These are phyloP conservation scores for Dendrolimus kikuchii DNA, from an alignment of 1,140 invertebrate genomes.

Conservation along the genomic window DNA sequence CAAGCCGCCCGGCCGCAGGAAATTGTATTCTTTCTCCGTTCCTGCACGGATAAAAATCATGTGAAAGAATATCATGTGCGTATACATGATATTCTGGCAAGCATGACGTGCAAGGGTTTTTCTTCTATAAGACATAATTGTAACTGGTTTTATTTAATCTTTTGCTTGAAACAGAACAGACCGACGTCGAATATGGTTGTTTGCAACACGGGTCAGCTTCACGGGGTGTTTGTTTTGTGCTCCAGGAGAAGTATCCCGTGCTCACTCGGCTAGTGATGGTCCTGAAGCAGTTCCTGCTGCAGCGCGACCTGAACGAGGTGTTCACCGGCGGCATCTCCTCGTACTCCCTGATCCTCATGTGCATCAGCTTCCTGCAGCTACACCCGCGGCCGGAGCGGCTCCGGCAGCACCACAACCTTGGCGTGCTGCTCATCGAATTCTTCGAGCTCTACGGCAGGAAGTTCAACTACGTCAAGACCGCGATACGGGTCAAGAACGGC, in stretches of 20 bases:
- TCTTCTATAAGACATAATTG: too few relatives aligned
- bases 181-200: too few relatives aligned
- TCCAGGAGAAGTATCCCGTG: conserved; percentile 81
- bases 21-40: too few relatives aligned
- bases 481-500: conserved; percentile 93
- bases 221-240: background rate
- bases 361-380: conserved; percentile 96
- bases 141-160: too few relatives aligned
- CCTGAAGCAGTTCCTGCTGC: conserved; percentile 97
- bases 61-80: too few relatives aligned
- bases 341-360: conserved; percentile 98
- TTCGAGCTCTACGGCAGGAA: conserved; percentile 97
- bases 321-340: conserved; percentile 99
- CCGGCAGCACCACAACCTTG: conserved; percentile 82
- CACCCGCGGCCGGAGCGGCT: conserved; percentile 70
- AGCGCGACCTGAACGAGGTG: conserved; percentile 98
- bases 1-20: too few relatives aligned
- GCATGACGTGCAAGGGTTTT: too few relatives aligned
- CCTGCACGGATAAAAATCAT: too few relatives aligned
- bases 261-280: conserved; percentile 96
- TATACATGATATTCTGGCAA: too few relatives aligned
- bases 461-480: conserved; percentile 97
- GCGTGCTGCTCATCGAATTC: conserved; percentile 96
- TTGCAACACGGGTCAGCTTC: too few relatives aligned
- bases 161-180: too few relatives aligned